Conservation (phyloP, 2,888 invertebrate species). For the Volucella inflata region DNA sequence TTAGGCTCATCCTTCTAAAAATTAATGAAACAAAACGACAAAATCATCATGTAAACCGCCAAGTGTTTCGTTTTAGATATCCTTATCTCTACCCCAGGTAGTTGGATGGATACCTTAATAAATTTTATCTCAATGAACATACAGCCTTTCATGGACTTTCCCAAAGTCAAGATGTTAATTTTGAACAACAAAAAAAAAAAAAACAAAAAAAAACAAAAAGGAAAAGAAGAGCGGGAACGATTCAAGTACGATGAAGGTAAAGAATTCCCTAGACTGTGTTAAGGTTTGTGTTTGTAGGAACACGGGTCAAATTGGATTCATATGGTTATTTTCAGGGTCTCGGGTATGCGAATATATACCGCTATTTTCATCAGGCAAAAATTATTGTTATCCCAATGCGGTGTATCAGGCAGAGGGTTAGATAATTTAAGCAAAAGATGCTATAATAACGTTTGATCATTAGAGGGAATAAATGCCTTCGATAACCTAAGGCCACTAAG, state of each 20-base stretch:
- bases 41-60: conserved; percentile 49
- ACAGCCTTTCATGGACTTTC: conserved; percentile 5
- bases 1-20: conserved; percentile 45
- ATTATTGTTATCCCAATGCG: conserved; percentile 41
- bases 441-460: conserved; percentile 17
- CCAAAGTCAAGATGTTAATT: conserved; percentile 39
- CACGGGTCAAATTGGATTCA: conserved; percentile 23
- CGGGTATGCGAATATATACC: neutral
- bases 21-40: conserved; percentile 55
- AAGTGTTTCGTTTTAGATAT: neutral
- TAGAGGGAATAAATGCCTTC: neutral
- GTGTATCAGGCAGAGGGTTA: neutral
- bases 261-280: conserved; percentile 15
- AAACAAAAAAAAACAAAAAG: neutral
- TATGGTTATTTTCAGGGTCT: conserved; percentile 23
- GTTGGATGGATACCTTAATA: conserved; percentile 24
- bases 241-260: neutral
- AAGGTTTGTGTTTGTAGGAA: conserved; percentile 19
- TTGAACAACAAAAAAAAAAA: neutral
- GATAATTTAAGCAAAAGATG: neutral
- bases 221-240: neutral
- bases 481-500: conserved; percentile 6
- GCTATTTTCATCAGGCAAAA: conserved; percentile 15
- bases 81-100: neutral
- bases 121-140: conserved; percentile 19